Percentiles rank a stretch among this genome's conserved stretches.
phyloP scores from a whole-genome alignment of 2,888 invertebrate genomes.

The Euspilapteryx auroguttella region DNA sequence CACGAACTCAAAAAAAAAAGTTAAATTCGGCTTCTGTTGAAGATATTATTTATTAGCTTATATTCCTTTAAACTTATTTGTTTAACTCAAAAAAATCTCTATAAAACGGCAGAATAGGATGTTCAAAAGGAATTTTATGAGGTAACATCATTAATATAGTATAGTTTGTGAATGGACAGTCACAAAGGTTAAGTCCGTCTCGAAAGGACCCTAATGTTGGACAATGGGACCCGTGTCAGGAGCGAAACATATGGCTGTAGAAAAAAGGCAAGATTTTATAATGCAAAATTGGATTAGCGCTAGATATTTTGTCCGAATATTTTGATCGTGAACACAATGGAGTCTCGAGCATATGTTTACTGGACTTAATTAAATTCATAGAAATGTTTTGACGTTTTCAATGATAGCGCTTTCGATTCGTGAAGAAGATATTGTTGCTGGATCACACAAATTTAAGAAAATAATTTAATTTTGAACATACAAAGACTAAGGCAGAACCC shows the following conservation, averaged over 20 bases:
- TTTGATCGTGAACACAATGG: constrained; percentile 25
- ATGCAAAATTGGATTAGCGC: constrained; percentile 50
- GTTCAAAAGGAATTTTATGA: constrained; percentile 24
- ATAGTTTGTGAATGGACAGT: constrained; percentile 23
- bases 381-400: constrained; percentile 30
- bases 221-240: constrained; percentile 30
- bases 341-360: constrained; percentile 18
- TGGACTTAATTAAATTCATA: constrained; percentile 24
- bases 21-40: too few species aligned
- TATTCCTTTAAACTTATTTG: too few species aligned
- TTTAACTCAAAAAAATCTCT: too few species aligned
- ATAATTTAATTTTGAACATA: too few species aligned
- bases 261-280: constrained; percentile 18
- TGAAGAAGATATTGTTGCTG: too few species aligned
- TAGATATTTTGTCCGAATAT: constrained; percentile 29
- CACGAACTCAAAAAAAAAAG: too few species aligned
- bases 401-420: too few species aligned
- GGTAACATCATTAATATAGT: constrained; percentile 43
- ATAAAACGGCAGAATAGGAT: constrained; percentile 12
- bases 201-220: constrained; percentile 21
- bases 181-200: constrained; percentile 24
- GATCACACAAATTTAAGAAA: too few species aligned
- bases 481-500: too few species aligned
- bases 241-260: constrained; percentile 35
- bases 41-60: too few species aligned